Evolutionary conservation across 1,140 invertebrate species (phyloP).

Genomic region (Nomia melanderi): DNA sequence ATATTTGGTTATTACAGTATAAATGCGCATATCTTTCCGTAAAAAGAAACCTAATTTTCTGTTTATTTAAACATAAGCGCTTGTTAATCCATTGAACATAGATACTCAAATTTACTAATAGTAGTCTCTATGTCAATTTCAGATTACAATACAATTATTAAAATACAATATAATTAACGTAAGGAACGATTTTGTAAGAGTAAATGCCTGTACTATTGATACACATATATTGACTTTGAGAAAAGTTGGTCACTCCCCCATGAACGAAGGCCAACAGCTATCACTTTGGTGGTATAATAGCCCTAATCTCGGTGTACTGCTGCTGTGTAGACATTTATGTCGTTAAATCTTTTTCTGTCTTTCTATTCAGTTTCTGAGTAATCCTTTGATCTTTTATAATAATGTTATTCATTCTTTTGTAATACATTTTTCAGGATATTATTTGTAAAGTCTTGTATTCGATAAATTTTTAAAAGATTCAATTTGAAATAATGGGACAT

Average conservation of each 20-base stretch:
- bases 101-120: background rate
- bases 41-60: too few relatives aligned
- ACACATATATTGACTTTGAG: conserved; percentile 33
- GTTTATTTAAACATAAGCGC: too few relatives aligned
- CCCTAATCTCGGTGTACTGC: conserved; percentile 38
- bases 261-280: conserved; percentile 60
- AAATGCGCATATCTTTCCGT: too few relatives aligned
- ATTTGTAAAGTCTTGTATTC: background rate
- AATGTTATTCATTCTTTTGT: too few relatives aligned
- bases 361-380: background rate
- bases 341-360: background rate
- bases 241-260: conserved; percentile 59
- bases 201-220: conserved; percentile 35
- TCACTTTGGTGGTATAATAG: conserved; percentile 55
- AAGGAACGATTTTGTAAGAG: conserved; percentile 41
- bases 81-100: background rate
- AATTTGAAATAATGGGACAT: too few relatives aligned
- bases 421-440: too few relatives aligned
- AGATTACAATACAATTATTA: conserved; percentile 17
- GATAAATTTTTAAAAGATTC: background rate
- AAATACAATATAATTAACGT: conserved; percentile 23
- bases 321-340: background rate
- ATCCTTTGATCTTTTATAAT: background rate
- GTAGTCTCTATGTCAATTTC: background rate
- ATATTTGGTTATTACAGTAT: too few relatives aligned